Evolutionary conservation across 2,113 vertebrate genomes (phyloP).

Genomic region (Lipophrys pholis): DNA sequence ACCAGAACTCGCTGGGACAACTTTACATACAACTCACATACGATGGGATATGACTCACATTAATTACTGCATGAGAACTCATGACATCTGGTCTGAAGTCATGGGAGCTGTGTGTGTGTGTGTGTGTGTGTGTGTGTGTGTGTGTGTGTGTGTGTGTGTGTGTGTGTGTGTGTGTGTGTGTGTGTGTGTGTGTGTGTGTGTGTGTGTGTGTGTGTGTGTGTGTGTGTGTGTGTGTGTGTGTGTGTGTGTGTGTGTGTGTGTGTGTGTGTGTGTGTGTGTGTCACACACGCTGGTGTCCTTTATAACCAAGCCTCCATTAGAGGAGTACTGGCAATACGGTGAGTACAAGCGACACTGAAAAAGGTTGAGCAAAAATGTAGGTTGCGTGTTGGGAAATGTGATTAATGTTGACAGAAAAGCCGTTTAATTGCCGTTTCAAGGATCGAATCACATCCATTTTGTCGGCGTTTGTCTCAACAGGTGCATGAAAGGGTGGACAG

Average conservation of each 20-base stretch:
- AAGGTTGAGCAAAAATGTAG: not conserved
- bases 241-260: constrained; percentile 1
- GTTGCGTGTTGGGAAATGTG: not conserved
- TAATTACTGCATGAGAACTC: constrained; percentile 70
- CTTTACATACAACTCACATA: constrained; percentile 3
- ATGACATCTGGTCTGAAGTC: constrained; percentile 74
- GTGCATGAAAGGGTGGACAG: constrained; percentile 16
- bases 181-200: no score
- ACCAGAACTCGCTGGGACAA: not conserved
- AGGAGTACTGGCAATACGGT: not conserved
- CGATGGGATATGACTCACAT: constrained; percentile 2
- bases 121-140: no score
- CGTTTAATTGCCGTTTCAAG: not conserved
- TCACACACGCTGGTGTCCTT: constrained; percentile 4
- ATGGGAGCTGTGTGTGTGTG: constrained; percentile 12
- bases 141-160: no score
- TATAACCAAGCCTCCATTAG: not conserved
- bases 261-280: constrained; percentile 9
- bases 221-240: no score
- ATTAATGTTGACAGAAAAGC: not conserved
- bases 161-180: no score
- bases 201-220: no score
- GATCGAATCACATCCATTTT: not conserved
- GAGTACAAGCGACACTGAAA: not conserved
- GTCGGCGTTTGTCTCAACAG: constrained; percentile 18